Conservation (phyloP, 35 echinoderm and acorn worm species). For the Eucidaris tribuloides region DNA sequence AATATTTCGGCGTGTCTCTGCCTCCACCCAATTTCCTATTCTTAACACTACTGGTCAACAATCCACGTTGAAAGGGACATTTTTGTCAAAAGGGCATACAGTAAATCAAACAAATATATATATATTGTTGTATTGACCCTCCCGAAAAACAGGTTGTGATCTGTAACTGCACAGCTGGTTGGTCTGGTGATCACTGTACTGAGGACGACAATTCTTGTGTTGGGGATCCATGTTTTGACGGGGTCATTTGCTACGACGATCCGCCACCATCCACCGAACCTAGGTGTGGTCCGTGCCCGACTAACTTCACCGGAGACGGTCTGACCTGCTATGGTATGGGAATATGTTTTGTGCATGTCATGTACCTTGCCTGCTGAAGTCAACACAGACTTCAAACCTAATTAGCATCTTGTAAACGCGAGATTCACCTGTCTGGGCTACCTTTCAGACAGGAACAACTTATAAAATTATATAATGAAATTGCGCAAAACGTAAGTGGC, state of each 20-base stretch:
- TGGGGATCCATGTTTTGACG: slow-evolving; percentile 44
- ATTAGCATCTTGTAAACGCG: background rate
- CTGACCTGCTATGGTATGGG: slow-evolving; percentile 21
- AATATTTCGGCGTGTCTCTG: no score
- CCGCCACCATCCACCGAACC: slow-evolving; percentile 10
- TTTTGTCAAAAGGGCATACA: no score
- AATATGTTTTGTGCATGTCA: background rate
- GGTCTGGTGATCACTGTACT: slow-evolving; percentile 35
- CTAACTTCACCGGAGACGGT: slow-evolving; percentile 40
- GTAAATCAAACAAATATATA: no score
- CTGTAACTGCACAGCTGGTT: slow-evolving; percentile 58
- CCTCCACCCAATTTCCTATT: no score
- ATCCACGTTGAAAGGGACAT: no score
- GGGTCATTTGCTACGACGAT: slow-evolving; percentile 57
- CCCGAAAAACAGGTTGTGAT: slow-evolving; percentile 83
- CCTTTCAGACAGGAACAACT: background rate
- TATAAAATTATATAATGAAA: background rate
- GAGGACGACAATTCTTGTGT: slow-evolving; percentile 57
- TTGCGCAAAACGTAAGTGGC: background rate
- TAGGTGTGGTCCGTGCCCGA: slow-evolving; percentile 60
- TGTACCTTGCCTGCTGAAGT: background rate
- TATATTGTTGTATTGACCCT: no score
- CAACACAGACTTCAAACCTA: background rate
- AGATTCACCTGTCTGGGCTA: background rate
- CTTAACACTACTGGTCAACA: no score